Evolutionary conservation across 2,797 vertebrate species (phyloP).

Genomic region (Ptychadena robeensis): DNA sequence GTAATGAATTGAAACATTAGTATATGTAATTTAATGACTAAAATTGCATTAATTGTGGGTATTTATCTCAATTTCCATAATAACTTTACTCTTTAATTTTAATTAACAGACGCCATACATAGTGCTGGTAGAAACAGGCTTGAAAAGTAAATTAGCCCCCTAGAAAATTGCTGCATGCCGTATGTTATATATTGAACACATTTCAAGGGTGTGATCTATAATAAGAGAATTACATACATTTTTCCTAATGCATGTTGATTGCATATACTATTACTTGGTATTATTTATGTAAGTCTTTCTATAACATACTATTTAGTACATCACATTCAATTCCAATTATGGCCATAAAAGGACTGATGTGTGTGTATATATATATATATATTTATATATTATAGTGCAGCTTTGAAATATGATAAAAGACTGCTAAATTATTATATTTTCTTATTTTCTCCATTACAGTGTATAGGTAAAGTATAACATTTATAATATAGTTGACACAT

Average conservation of each 20-base stretch:
- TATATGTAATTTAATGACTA: neutral
- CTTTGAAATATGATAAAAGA: no score
- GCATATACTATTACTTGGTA: neutral
- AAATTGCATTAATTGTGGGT: constrained; percentile 16
- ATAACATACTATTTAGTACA: neutral
- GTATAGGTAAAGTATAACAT: no score
- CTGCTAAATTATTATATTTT: no score
- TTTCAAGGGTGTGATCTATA: neutral
- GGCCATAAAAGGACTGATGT: neutral
- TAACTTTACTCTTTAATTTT: neutral
- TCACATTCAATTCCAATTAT: neutral
- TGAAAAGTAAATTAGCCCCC: neutral
- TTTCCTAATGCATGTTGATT: neutral
- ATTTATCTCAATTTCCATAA: constrained; percentile 14
- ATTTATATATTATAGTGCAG: no score
- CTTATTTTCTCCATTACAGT: no score
- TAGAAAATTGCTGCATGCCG: neutral
- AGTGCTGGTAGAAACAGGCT: neutral
- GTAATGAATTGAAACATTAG: neutral
- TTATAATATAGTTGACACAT: no score
- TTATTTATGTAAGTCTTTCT: neutral
- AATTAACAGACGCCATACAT: neutral
- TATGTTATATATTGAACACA: neutral
- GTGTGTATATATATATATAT: no score
- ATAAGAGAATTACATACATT: neutral